Percentiles rank a stretch among this genome's conserved stretches.
phyloP scores from a whole-genome alignment of 92 coral and sea anemone species.

The Bergia puertoricense region DNA sequence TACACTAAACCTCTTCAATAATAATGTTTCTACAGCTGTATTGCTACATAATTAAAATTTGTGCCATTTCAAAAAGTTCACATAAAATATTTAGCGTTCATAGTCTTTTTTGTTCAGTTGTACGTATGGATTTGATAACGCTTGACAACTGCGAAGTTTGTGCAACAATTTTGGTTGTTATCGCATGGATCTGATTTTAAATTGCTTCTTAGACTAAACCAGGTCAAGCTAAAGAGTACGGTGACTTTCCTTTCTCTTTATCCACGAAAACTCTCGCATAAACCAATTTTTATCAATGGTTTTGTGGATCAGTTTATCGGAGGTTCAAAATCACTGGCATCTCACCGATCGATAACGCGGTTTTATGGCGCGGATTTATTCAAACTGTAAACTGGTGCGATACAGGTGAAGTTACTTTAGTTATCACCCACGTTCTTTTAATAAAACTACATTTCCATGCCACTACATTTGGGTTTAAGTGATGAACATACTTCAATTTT shows the following conservation, averaged over 20 bases:
- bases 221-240: background rate
- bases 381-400: background rate
- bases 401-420: constrained; percentile 9
- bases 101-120: constrained; percentile 72
- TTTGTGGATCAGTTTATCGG: constrained; percentile 38
- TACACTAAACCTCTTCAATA: constrained; percentile 44
- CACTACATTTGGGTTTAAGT: background rate
- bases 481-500: background rate
- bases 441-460: background rate
- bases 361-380: constrained; percentile 13
- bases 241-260: background rate
- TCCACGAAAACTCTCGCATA: background rate
- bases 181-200: background rate
- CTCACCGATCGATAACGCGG: constrained; percentile 33
- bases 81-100: constrained; percentile 90
- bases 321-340: constrained; percentile 26
- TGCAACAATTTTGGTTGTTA: constrained; percentile 14
- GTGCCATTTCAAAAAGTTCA: constrained; percentile 82
- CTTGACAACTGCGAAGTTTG: constrained; percentile 12
- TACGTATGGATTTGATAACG: constrained; percentile 39
- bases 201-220: background rate
- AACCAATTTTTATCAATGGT: constrained; percentile 17
- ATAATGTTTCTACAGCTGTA: constrained; percentile 56
- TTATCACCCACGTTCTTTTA: background rate
- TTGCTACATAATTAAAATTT: constrained; percentile 91